These are phyloP conservation scores for Diorhabda elongata DNA, from an alignment of 1,140 invertebrate species.

Conservation along the genomic window DNA sequence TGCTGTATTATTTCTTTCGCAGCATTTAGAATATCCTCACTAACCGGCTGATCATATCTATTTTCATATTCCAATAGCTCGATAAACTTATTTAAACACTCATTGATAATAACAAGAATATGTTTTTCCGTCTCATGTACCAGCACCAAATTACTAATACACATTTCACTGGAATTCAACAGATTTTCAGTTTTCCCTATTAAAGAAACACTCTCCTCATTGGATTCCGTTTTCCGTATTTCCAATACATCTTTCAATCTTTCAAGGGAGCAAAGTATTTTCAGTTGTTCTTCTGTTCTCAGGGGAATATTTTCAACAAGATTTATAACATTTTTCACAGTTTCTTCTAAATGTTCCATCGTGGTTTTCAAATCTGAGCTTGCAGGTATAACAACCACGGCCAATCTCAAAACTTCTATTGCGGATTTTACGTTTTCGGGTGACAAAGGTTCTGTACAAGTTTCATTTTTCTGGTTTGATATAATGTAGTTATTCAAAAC, in stretches of 20 bases:
- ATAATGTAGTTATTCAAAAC: slow-evolving; percentile 32
- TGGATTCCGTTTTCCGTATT: slow-evolving; percentile 18
- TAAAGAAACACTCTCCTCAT: slow-evolving; percentile 21
- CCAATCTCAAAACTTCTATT: slow-evolving; percentile 40
- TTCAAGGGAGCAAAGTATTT: slow-evolving; percentile 16
- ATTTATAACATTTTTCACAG: slow-evolving; percentile 44
- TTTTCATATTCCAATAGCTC: not conserved
- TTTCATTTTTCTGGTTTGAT: slow-evolving; percentile 18
- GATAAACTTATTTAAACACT: slow-evolving; percentile 15
- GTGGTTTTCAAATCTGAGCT: slow-evolving; percentile 35
- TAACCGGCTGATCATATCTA: not conserved
- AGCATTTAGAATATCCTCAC: not conserved
- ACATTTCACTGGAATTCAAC: slow-evolving; percentile 14
- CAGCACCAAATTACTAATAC: slow-evolving; percentile 22
- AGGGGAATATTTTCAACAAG: slow-evolving; percentile 39
- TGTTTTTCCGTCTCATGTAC: slow-evolving; percentile 27
- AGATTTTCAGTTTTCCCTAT: slow-evolving; percentile 19
- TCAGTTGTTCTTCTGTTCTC: slow-evolving; percentile 20
- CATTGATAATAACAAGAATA: slow-evolving; percentile 20
- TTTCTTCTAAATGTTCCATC: slow-evolving; percentile 42
- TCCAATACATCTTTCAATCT: slow-evolving; percentile 6
- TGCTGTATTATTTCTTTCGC: not conserved
- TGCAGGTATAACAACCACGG: slow-evolving; percentile 35
- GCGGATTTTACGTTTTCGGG: slow-evolving; percentile 35
- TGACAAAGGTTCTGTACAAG: not conserved